Base-by-base conservation (phyloP, 23 tunicate species). In the Oikopleura albicans region DNA sequence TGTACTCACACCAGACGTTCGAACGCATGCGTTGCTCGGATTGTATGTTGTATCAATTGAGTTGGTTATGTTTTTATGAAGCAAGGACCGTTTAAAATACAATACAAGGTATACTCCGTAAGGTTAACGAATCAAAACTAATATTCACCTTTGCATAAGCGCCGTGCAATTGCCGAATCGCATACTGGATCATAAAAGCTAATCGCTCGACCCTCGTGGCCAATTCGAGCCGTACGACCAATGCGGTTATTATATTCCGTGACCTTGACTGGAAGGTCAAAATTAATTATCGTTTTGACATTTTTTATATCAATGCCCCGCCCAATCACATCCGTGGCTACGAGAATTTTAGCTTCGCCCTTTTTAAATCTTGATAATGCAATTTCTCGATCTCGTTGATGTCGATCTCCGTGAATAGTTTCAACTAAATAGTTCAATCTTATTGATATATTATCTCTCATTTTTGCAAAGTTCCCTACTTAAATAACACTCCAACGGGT, bases 251-350 rank as follows among this genome's bases (percentile, higher is more conserved):
- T 71, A 29, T 71, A 71, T 16, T 71, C 79, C 2, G 35, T 16
- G 37, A 71, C 35, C 31, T 71, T 71, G 4, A 12, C 79, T 29
- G 79, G 79, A 2, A 71, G 35, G 31, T 71, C 79, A 29, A 71
- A 16, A 31, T 71, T 71, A 2, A 71, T 71, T 2, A 71, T 29
- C 35, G 79, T 71, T 37, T 71, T 16, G 33, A 71, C 79, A 71
- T 71, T 71, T 29, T 16, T 16, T 12, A 71, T 71, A 37, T 71
- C 34, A 71, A 71, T 71, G 33, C 79, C 79, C 33, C 79, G 79
- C 36, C 79, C 79, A 71, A 71, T 71, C 79, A 71, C 34, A 71
- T 71, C 79, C 36, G 79, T 71, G 34, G 79, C 79, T 2, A 71
- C 79, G 79, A 71, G 79, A 71, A 71, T 71, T 2, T 71, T 71